Evolutionary conservation across 2,888 invertebrate genomes (phyloP), one percentile per base, ranked within the genome.

Genomic region (Oconnorella tubifera): DNA sequence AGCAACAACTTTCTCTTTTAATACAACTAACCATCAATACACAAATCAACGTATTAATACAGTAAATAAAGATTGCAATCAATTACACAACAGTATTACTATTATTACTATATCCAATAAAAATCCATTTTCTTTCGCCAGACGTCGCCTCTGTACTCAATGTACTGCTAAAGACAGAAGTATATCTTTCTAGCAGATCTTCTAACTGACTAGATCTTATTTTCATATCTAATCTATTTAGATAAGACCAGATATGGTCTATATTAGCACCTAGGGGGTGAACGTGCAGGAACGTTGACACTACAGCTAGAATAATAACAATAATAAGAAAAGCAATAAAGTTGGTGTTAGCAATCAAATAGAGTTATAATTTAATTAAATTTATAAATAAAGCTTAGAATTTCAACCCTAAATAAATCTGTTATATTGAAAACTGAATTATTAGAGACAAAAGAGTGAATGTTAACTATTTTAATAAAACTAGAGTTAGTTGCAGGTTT

Each of bases 241-340:
- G 87, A 83, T 94, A 96, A 6, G 91, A 91, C 86, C 91, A 91
- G 70, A 96, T 89, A 82, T 92, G 91, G 80, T 92, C 92, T 1
- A 92, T 86, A 66, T 90, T 90, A 1, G 94, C 93, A 56, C 96
- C 96, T 77, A 90, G 90, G 0, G 95, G 96, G 83, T 96, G 95
- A 49, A 96, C 90, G 83, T 92, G 88, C 61, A 96, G 86, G 83
- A 93, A 96, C 4, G 92, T 90, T 2, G 94, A 90, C 75, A 92
- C 89, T 64, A 96, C 85, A 75, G 87, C 87, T 83, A 75, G 3
- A 70, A 65, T 28, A 57, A n/a, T n/a, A n/a, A n/a, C 40, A 40
- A 10, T 14, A 10, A 19, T 14, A 10, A 40, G 10, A 40, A 40
- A 40, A 40, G 40, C 40, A 40, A 40, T 19, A 14, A 40, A 40